Base-by-base conservation (phyloP, 2,797 vertebrate genomes). In the Prionace glauca region DNA sequence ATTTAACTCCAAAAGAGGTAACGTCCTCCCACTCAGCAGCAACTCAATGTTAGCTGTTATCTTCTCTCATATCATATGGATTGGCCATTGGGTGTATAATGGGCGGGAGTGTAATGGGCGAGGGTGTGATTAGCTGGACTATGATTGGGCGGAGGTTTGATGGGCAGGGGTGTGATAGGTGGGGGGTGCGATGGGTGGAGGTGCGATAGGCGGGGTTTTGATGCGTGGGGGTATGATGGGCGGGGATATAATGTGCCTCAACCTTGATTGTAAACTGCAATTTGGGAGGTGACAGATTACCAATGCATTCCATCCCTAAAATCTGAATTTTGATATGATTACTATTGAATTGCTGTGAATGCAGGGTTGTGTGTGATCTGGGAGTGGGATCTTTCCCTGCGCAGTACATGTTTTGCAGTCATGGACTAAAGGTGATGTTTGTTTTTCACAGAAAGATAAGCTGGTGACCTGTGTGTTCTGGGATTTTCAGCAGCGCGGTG, bases 401-500 rank as follows among this genome's bases (percentile, higher is more conserved):
- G 12, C 62, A 65, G 62, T 24, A 1, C 20, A 3, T 56, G 50
- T 12, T 24, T 62, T 26, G 4, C 36, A 20, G 60, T 5, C 1
- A 5, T 1, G 10, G 56, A 36, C 62, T 69, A 36, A 92, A 8
- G n/a, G 8, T 0, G 24, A 12, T 26, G 12, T 87, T 90, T 95
- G 92, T 96, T 95, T 96, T 96, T 96, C 97, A 74, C 96, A 99
- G 99, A 95, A 96, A 24, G 69, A 96, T 9, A 91, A 97, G 95
- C 95, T 87, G 5, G 97, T 98, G 24, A 95, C 96, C 18, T 99
- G 98, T 9, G 97, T 97, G 93, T 99, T 98, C 96, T 99, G 99
- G 98, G 98, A 99, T 97, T 98, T 99, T 50, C 95, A 96, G 45
- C 97, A 96, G 96, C 98, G 98, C 11, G n/a, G 98, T 98, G 96